These are phyloP conservation scores for Leptinotarsa defecta DNA, from an alignment of 1,140 invertebrate genomes.

Conservation along the genomic window DNA sequence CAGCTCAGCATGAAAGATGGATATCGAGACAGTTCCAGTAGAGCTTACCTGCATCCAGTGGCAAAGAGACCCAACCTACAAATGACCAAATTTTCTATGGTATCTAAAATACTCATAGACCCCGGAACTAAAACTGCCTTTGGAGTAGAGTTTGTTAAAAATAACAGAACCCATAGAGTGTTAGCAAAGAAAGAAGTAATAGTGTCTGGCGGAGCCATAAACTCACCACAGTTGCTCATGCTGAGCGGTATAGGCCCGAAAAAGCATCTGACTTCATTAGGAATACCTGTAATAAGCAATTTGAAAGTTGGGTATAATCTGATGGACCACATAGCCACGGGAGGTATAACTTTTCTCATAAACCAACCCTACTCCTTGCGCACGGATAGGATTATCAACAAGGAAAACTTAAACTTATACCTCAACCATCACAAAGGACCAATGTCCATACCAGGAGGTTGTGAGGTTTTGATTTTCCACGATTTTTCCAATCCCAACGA, in stretches of 20 bases:
- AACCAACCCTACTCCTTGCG: conserved; percentile 57
- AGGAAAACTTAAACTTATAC: conserved; percentile 57
- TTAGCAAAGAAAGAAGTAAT: conserved; percentile 74
- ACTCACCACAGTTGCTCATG: conserved; percentile 79
- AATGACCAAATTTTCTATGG: conserved; percentile 67
- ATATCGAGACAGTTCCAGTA: conserved; percentile 73
- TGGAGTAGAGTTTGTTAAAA: conserved; percentile 67
- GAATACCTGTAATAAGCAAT: conserved; percentile 69
- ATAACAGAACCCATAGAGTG: conserved; percentile 62
- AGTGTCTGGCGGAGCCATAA: conserved; percentile 74
- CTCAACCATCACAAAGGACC: conserved; percentile 67
- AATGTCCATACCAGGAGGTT: conserved; percentile 76
- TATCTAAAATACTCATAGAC: conserved; percentile 77
- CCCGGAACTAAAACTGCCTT: conserved; percentile 63
- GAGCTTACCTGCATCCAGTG: conserved; percentile 73
- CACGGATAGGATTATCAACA: conserved; percentile 42
- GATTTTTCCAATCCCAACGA: conserved; percentile 61
- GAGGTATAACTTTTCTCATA: conserved; percentile 70
- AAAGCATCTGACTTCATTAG: conserved; percentile 66
- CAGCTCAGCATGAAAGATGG: conserved; percentile 73
- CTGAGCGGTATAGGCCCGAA: conserved; percentile 78
- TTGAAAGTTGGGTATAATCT: conserved; percentile 78
- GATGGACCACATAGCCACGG: conserved; percentile 77
- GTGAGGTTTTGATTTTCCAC: conserved; percentile 63
- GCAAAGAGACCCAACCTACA: conserved; percentile 68